Conservation (phyloP, 1,140 invertebrate genomes). For the Caenorhabditis remanei region DNA sequence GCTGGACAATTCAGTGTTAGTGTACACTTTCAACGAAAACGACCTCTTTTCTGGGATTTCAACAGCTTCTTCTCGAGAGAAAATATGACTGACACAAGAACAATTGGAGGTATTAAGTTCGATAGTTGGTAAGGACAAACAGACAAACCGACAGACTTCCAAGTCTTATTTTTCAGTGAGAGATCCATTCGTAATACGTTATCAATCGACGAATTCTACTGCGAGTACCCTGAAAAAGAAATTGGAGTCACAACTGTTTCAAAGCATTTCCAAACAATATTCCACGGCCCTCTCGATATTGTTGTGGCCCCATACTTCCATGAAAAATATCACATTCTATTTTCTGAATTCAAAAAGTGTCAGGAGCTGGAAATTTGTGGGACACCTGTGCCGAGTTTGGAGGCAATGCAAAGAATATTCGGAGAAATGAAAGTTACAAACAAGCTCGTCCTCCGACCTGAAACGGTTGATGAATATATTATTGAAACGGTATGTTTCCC, state of each 20-base stretch:
- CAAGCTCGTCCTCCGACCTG: not conserved
- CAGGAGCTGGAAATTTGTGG: not conserved
- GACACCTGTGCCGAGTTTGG: no score
- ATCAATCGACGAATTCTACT: not conserved
- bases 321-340: not conserved
- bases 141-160: no score
- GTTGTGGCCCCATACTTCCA: not conserved
- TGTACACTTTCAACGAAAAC: not conserved
- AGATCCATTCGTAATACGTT: not conserved
- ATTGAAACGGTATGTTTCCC: not conserved
- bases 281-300: not conserved
- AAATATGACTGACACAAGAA: not conserved
- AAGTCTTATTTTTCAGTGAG: not conserved
- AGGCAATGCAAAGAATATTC: not conserved
- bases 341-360: not conserved
- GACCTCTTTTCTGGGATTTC: slow-evolving; percentile 7
- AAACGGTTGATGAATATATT: not conserved
- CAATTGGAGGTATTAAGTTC: not conserved
- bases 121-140: not conserved
- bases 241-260: not conserved
- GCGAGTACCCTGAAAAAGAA: not conserved
- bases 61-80: not conserved
- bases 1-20: not conserved
- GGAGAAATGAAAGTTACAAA: not conserved
- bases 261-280: not conserved